Conservation (phyloP, 1,140 invertebrate species). For the Drosophila cardini region DNA sequence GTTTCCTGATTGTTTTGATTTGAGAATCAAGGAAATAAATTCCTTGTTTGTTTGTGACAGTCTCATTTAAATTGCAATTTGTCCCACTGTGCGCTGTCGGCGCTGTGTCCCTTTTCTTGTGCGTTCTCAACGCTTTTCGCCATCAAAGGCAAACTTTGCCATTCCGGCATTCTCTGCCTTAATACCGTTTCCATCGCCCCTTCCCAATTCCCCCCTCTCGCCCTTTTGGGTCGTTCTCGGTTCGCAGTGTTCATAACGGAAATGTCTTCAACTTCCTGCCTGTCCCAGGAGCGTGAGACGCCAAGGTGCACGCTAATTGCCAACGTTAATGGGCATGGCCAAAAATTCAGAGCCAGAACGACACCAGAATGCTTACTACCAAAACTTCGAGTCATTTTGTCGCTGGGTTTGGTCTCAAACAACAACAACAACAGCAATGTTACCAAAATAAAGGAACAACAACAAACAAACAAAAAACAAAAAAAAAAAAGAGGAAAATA, state of each 20-base stretch:
- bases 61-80: neutral
- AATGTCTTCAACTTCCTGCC: conserved; percentile 60
- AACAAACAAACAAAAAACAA: conserved; percentile 7
- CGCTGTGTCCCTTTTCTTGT: neutral
- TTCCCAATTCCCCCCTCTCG: neutral
- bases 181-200: conserved; percentile 19
- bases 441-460: neutral
- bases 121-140: conserved; percentile 22
- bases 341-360: conserved; percentile 12
- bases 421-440: conserved; percentile 10
- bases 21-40: too few relatives aligned
- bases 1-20: neutral
- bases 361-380: conserved; percentile 7
- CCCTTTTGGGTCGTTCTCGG: neutral
- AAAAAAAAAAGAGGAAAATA: neutral
- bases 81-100: neutral
- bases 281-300: conserved; percentile 19
- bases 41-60: neutral
- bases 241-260: conserved; percentile 68
- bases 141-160: conserved; percentile 74
- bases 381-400: conserved; percentile 9
- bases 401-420: conserved; percentile 10
- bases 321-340: conserved; percentile 69
- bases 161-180: conserved; percentile 43
- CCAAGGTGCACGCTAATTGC: conserved; percentile 77